Evolutionary conservation across 1,140 invertebrate species (phyloP), one percentile per base, ranked within the genome.

Genomic region (Drepana arcuata): DNA sequence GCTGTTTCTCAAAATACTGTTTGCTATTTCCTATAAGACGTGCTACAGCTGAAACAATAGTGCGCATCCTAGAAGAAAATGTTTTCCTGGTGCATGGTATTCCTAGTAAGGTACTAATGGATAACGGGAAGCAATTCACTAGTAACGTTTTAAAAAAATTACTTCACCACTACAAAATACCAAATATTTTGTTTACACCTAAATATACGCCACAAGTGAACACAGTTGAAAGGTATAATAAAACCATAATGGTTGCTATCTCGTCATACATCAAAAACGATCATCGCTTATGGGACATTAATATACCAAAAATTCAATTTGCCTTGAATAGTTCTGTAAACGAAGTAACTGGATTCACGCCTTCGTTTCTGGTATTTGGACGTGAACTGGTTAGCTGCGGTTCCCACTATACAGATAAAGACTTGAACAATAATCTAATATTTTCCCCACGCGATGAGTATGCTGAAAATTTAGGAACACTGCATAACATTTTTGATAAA

Each of bases 1-100:
- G 48, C 24, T 55, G 51, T 33, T 59, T 59, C n/a, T 34, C 31
- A 6, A 59, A 59, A 41, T 58, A 52, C 29, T 52, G 41, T 13
- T 11, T 47, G 2, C 7, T 50, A 18, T 55, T 50, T 35, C 49
- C 42, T 16, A 28, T 58, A 18, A 34, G 16, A 31, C 23, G 43
- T 1, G 46, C 47, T 2, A 41, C 32, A 6, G 10, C 30, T 2
- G 40, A 41, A 3, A 16, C 30, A 5, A 12, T 41, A 1, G 3
- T 15, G 12, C 10, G 13, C 30, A 41, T 33, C 10, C 16, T 53
- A 11, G 49, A 53, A 28, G 41, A 53, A 10, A 21, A 37, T 2
- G 38, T 48, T 2, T 53, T 53, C 21, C 27, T 47, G 2, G 21
- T 52, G 7, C 43, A 52, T 21, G 49, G 43, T 1, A 42, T 51